A percentile compares a stretch with the other conserved stretches of the same genome.
These are phyloP conservation scores for Vulpes vulpes DNA, from an alignment of 2,113 vertebrate species.

Conservation along the genomic window DNA sequence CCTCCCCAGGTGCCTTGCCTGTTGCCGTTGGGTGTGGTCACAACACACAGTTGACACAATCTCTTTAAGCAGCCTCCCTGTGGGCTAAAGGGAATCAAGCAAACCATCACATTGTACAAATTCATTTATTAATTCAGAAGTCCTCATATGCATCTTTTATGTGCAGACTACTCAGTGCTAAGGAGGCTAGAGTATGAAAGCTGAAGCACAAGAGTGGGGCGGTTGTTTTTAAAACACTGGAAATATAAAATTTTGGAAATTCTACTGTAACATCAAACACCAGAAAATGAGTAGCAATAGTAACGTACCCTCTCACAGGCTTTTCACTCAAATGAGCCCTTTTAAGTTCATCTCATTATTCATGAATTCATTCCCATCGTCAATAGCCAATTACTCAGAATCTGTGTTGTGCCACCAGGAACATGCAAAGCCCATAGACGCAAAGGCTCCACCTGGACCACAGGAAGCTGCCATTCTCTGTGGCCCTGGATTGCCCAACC, in stretches of 20 bases:
- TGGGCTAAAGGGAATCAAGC: not conserved
- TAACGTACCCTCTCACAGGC: not conserved
- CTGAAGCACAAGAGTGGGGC: not conserved
- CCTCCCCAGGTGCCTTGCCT: not conserved
- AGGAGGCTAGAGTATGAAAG: not conserved
- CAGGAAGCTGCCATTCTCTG: not conserved
- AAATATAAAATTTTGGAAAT: not conserved
- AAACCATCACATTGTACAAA: constrained; percentile 9
- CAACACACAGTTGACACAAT: not conserved
- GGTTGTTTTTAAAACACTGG: not conserved
- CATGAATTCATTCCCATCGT: not conserved
- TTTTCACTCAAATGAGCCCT: not conserved
- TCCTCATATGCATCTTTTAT: not conserved
- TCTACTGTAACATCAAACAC: not conserved
- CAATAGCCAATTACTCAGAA: not conserved
- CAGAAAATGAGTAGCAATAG: not conserved
- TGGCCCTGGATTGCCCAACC: not conserved
- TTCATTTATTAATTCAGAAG: constrained; percentile 56
- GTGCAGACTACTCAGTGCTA: not conserved
- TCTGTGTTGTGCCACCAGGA: not conserved
- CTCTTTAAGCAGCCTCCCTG: not conserved
- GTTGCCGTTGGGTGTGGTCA: not conserved
- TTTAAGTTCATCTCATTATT: not conserved
- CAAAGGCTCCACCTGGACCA: not conserved
- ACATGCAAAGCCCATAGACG: not conserved